These are phyloP conservation scores for Epinotia brunnichana DNA, from an alignment of 2,888 invertebrate genomes.

Conservation along the genomic window DNA sequence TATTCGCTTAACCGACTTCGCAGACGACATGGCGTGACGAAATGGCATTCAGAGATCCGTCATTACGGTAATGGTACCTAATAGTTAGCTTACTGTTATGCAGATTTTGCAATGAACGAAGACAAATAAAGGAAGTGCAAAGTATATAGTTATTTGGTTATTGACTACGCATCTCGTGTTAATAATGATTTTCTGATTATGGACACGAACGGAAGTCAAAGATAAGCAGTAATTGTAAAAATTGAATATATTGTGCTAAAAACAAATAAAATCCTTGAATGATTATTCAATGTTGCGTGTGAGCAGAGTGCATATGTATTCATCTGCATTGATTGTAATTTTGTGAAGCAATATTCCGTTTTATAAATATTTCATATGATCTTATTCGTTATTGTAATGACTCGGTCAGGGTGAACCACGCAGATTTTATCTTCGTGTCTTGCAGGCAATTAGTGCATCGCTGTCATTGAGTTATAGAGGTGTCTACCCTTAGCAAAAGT, in stretches of 20 bases:
- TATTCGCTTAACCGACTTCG: slow-evolving; percentile 34
- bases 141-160: not conserved
- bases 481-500: too few species aligned
- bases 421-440: too few species aligned
- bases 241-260: slow-evolving; percentile 6
- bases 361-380: too few species aligned
- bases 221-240: slow-evolving; percentile 4
- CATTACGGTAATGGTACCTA: slow-evolving; percentile 33
- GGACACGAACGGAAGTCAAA: slow-evolving; percentile 11
- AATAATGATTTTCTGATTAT: not conserved
- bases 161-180: slow-evolving; percentile 20
- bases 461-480: too few species aligned
- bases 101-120: slow-evolving; percentile 22
- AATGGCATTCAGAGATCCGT: slow-evolving; percentile 27
- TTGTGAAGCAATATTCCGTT: too few species aligned
- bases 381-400: too few species aligned
- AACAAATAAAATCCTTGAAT: not conserved
- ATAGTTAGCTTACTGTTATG: slow-evolving; percentile 23
- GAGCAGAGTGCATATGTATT: too few species aligned
- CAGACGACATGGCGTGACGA: slow-evolving; percentile 27
- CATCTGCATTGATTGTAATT: too few species aligned
- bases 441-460: too few species aligned
- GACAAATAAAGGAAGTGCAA: slow-evolving; percentile 29
- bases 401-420: too few species aligned
- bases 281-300: not conserved